Conservation (phyloP, 2,888 invertebrate genomes). For the Trissolcus japonicus region DNA sequence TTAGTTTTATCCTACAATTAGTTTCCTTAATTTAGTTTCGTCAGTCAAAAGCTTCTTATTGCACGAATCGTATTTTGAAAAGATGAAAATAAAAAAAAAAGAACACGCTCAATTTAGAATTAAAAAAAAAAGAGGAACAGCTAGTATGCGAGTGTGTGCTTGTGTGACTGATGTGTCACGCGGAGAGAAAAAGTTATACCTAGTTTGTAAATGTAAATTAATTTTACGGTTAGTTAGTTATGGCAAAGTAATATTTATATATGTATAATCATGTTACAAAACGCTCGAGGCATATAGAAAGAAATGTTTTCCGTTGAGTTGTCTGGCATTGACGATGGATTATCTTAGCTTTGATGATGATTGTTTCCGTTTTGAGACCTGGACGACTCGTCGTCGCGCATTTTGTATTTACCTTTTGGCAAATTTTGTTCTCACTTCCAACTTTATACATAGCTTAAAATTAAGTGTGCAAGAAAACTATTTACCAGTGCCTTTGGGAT, state of each 20-base stretch:
- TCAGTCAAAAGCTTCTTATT: too few species aligned
- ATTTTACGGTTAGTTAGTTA: constrained; percentile 14
- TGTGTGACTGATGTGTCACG: constrained; percentile 1
- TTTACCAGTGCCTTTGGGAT: constrained; percentile 71
- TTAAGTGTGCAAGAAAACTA: constrained; percentile 45
- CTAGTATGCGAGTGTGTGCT: neutral
- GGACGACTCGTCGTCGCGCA: constrained; percentile 52
- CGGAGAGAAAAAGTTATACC: neutral
- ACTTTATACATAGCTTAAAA: too few species aligned
- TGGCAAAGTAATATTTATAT: constrained; percentile 25
- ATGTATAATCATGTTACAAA: constrained; percentile 13
- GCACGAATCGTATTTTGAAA: neutral
- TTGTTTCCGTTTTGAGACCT: constrained; percentile 12
- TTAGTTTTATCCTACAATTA: too few species aligned
- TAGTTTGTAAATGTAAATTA: constrained; percentile 22
- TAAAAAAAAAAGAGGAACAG: neutral
- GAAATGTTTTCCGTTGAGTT: constrained; percentile 18
- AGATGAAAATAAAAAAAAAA: neutral
- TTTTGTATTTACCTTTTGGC: constrained; percentile 41
- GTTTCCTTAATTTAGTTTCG: too few species aligned
- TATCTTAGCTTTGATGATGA: neutral
- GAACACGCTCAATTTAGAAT: constrained; percentile 43
- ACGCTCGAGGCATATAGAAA: constrained; percentile 25
- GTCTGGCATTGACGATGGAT: constrained; percentile 17
- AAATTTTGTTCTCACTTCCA: neutral